Base-by-base conservation (phyloP, 2,113 vertebrate genomes). In the Ibidorhyncha struthersii region DNA sequence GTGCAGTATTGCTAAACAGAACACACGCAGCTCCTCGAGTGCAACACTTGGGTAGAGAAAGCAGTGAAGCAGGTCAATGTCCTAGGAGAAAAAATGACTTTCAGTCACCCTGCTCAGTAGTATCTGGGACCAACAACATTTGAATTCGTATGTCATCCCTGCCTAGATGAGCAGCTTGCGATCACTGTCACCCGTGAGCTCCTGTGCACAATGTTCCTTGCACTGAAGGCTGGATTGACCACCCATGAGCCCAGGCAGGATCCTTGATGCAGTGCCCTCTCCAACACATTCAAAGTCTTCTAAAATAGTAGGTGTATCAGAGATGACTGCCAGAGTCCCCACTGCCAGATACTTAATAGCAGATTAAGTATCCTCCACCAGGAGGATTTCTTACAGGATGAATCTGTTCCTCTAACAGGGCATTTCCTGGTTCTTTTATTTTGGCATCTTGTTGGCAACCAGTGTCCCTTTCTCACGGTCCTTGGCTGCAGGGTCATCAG, bases 221-320 rank as follows among this genome's bases (percentile, higher is more conserved):
- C 62, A 12, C 34, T 41, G 47, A 56, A 66, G 29, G 32, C 50
- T 82, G 80, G 12, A 52, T 15, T 74, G 76, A n/a, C 14, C 29
- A 69, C 14, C 0, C 0, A 30, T 10, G 40, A 59, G 63, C 32
- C 8, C 21, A 65, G 12, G 50, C 50, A 74, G 56, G 0, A 11
- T 16, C 50, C 29, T 70, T 2, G 3, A 66, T 26, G 17, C 71
- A 65, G 49, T 36, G 52, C 23, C 21, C 16, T 70, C 22, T 69
- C 55, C 71, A 66, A 27, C 53, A 79, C 34, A 50, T 23, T 55
- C 56, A 56, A 27, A 38, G 40, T 36, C 14, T 73, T 81, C n/a
- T 72, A 55, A 59, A 67, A 34, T 26, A 41, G 58, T 1, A 58
- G 20, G 21, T 22, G 8, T 19, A 56, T 43, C 58, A 62, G 47